Percentiles rank a stretch among this genome's conserved stretches.
These are phyloP conservation scores for Mesoligia furuncula DNA, from an alignment of 2,888 invertebrate genomes.

Conservation along the genomic window DNA sequence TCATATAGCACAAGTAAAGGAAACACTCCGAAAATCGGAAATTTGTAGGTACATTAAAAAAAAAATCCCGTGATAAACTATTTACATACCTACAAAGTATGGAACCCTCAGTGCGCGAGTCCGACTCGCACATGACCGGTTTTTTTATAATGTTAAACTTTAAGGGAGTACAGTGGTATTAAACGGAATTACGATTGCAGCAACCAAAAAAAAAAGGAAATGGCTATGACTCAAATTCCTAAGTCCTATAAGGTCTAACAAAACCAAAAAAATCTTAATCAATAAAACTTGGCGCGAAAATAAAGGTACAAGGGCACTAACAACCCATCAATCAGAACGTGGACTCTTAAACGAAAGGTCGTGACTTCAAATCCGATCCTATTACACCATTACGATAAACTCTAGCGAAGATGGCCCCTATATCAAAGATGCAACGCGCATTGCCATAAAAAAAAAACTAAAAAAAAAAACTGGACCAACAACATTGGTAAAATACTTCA, in stretches of 20 bases:
- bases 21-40: no score
- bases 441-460: neutral
- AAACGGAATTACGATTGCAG: neutral
- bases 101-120: no score
- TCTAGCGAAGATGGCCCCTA: neutral
- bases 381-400: conserved; percentile 41
- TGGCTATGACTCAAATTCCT: neutral
- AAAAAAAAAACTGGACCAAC: conserved; percentile 32
- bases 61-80: no score
- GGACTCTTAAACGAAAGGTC: conserved; percentile 45
- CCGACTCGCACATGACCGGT: no score
- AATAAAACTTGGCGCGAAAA: conserved; percentile 61
- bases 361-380: conserved; percentile 47
- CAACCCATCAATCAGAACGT: conserved; percentile 48
- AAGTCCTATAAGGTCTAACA: no score
- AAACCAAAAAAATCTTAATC: neutral
- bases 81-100: no score
- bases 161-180: neutral
- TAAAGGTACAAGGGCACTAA: conserved; percentile 22
- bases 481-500: conserved; percentile 42
- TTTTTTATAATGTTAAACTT: neutral
- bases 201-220: neutral
- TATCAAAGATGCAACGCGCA: conserved; percentile 23
- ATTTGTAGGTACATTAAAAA: no score
- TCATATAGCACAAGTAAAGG: no score